These are phyloP conservation scores for Venusia cambrica DNA, from an alignment of 2,888 invertebrate species.

Conservation along the genomic window DNA sequence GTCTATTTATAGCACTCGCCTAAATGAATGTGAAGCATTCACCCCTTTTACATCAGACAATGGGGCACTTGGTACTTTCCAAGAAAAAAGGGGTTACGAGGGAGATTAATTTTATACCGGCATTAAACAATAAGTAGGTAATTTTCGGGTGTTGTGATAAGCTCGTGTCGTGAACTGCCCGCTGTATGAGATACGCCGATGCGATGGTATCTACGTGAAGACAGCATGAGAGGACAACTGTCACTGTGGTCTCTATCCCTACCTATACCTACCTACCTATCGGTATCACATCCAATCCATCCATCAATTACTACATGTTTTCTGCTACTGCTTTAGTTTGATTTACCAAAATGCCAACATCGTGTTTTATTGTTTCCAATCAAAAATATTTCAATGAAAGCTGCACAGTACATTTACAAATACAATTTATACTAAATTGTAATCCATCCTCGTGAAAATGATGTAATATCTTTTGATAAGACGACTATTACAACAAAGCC, in stretches of 20 bases:
- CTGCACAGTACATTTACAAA: too few species aligned
- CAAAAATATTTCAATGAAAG: too few species aligned
- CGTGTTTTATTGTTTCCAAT: too few species aligned
- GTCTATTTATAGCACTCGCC: slow-evolving; percentile 24
- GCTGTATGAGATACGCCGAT: too few species aligned
- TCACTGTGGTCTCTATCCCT: too few species aligned
- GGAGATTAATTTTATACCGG: slow-evolving; percentile 10
- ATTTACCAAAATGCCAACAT: too few species aligned
- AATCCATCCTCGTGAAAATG: slow-evolving; percentile 15
- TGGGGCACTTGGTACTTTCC: slow-evolving; percentile 16
- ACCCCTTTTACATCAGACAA: slow-evolving; percentile 19
- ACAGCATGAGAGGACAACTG: too few species aligned
- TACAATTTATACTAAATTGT: slow-evolving; percentile 8
- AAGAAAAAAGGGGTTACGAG: slow-evolving; percentile 12
- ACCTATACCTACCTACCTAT: too few species aligned
- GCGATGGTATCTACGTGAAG: too few species aligned
- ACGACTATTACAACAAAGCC: slow-evolving; percentile 41
- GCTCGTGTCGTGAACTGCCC: neutral
- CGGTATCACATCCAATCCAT: too few species aligned
- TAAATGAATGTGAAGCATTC: slow-evolving; percentile 25
- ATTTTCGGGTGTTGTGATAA: slow-evolving; percentile 3
- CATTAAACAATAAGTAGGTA: slow-evolving; percentile 6
- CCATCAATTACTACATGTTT: too few species aligned
- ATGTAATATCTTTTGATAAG: slow-evolving; percentile 38
- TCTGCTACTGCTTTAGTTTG: too few species aligned